Base-by-base conservation (phyloP, 2,113 vertebrate genomes). In the Jaculus jaculus region DNA sequence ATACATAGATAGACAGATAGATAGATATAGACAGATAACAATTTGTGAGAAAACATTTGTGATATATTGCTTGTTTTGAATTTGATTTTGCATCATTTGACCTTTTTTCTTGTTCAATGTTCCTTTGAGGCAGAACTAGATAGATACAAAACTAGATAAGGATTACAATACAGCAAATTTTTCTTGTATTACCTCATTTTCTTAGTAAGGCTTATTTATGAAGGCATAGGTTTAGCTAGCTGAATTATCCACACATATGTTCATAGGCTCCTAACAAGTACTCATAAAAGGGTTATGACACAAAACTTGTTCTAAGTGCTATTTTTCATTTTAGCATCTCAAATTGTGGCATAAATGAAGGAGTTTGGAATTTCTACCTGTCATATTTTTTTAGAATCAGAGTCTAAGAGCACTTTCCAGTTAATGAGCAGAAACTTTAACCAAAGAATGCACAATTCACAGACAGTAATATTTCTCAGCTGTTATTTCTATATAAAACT, bases 351-450 rank as follows among this genome's bases (percentile, higher is more conserved):
- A 60, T 74, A 89, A 83, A 90, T 73, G 30, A 92, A 87, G 83
- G 9, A 37, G 42, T 95, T 66, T 88, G 26, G 2, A 81, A 86
- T 93, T 94, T 79, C 91, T 65, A 54, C 92, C 75, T 95, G 89
- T 54, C 71, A 78, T 61, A 86, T 4, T 47, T 77, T 77, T 94
- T 94, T 10, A 84, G 89, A 86, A 91, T 66, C 30, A 74, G 93
- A 75, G 1, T 10, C 0, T 1, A 83, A 91, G 72, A 87, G 26
- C 24, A 66, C 69, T 78, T 87, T 92, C 75, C 77, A 81, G 17
- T 17, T 84, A 94, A 87, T 87, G 42, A 97, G 87, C 84, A 91
- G 18, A 34, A 47, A 73, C 24, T 84, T 92, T 78, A 95, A 97
- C 80, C 51, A 90, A 89, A 83, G 30, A 75, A 85, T 51, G 69